Conservation (phyloP, 2,888 invertebrate genomes). For the Endotricha flammealis region DNA sequence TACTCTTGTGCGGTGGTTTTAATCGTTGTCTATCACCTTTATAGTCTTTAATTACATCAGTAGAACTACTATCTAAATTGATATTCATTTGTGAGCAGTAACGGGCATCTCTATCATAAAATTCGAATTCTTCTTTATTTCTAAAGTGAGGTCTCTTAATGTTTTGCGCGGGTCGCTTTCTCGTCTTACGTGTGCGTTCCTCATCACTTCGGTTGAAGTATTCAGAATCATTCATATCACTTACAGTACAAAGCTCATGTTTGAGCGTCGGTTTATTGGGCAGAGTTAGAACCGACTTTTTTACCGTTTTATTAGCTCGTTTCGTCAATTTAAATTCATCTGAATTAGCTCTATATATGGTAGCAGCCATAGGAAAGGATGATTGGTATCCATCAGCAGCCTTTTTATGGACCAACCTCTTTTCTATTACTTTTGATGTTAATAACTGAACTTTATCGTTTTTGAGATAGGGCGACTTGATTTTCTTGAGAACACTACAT, state of each 20-base stretch:
- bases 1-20: too few relatives aligned
- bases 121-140: slow-evolving; percentile 34
- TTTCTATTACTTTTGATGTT: slow-evolving; percentile 46
- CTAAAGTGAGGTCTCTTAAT: slow-evolving; percentile 26
- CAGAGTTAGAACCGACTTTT: slow-evolving; percentile 58
- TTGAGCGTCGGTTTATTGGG: slow-evolving; percentile 42
- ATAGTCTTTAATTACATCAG: slow-evolving; percentile 37
- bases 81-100: slow-evolving; percentile 45
- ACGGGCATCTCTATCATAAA: slow-evolving; percentile 46
- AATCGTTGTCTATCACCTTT: slow-evolving; percentile 33
- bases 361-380: slow-evolving; percentile 48
- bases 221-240: slow-evolving; percentile 64
- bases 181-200: slow-evolving; percentile 31
- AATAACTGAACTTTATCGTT: slow-evolving; percentile 43
- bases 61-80: slow-evolving; percentile 49
- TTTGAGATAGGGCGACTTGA: slow-evolving; percentile 40
- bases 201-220: slow-evolving; percentile 36
- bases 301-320: slow-evolving; percentile 40
- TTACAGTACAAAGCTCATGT: slow-evolving; percentile 52
- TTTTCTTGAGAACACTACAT: slow-evolving; percentile 29
- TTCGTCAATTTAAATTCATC: slow-evolving; percentile 49
- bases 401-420: slow-evolving; percentile 41
- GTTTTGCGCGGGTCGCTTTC: slow-evolving; percentile 35
- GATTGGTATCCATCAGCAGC: slow-evolving; percentile 36
- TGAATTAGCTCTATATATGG: slow-evolving; percentile 60